Conservation (phyloP, 2,797 vertebrate species). For the Somateria mollissima region DNA sequence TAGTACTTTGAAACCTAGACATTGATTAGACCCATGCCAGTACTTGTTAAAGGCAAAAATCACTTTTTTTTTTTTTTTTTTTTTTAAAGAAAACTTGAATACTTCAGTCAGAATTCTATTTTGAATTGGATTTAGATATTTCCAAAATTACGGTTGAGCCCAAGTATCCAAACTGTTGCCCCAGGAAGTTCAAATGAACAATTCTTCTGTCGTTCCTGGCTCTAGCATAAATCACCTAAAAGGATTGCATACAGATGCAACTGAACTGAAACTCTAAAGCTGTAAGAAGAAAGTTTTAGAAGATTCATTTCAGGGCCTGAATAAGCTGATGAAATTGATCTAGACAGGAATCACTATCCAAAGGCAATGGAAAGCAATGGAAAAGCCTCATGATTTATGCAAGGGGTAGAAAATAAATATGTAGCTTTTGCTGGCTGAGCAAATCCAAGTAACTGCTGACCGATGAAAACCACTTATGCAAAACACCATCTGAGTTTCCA, state of each 20-base stretch:
- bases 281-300: slow-evolving; percentile 50
- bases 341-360: slow-evolving; percentile 51
- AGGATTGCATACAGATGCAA: slow-evolving; percentile 31
- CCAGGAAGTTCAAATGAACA: slow-evolving; percentile 38
- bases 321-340: slow-evolving; percentile 65
- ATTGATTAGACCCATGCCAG: not conserved
- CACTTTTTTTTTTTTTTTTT: not conserved
- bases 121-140: slow-evolving; percentile 9
- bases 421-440: slow-evolving; percentile 61
- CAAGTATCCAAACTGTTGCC: slow-evolving; percentile 57
- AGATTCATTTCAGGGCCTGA: slow-evolving; percentile 60
- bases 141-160: not conserved
- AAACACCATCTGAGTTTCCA: slow-evolving; percentile 70
- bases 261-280: slow-evolving; percentile 64
- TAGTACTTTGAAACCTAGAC: not conserved
- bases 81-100: slow-evolving; percentile 45
- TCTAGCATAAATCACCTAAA: slow-evolving; percentile 43
- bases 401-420: slow-evolving; percentile 54
- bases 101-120: not conserved
- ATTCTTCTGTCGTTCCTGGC: slow-evolving; percentile 38
- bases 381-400: not conserved
- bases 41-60: not conserved
- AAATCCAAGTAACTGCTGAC: slow-evolving; percentile 65
- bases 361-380: not conserved
- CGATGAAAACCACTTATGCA: slow-evolving; percentile 67